Conservation (phyloP, 2,797 vertebrate genomes). For the Neostethus bicornis region DNA sequence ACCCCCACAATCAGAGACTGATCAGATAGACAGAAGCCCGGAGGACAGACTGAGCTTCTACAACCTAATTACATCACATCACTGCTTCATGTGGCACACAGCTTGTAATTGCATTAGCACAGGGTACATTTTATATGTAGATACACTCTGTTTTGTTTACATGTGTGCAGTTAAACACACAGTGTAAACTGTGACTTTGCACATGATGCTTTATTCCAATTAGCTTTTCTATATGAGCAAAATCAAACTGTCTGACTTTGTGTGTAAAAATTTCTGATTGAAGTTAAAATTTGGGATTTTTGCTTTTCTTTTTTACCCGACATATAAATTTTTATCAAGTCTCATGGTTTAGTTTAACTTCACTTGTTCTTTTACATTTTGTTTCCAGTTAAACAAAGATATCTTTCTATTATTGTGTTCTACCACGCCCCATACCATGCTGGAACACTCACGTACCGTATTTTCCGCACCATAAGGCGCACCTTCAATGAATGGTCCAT, state of each 20-base stretch:
- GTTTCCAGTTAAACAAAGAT: too few relatives aligned
- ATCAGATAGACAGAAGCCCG: slow-evolving; percentile 76
- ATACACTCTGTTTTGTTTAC: slow-evolving; percentile 45
- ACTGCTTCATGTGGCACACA: slow-evolving; percentile 66
- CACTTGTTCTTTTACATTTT: too few relatives aligned
- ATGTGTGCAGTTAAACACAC: background rate
- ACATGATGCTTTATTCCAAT: slow-evolving; percentile 19
- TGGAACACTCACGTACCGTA: too few relatives aligned
- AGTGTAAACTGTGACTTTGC: slow-evolving; percentile 16
- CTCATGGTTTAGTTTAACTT: too few relatives aligned
- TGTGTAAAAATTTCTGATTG: slow-evolving; percentile 44
- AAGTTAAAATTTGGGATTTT: background rate
- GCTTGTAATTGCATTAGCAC: slow-evolving; percentile 73
- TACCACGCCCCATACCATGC: too few relatives aligned
- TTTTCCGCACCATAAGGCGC: too few relatives aligned
- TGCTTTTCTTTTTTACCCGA: background rate
- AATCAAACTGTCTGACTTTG: slow-evolving; percentile 23
- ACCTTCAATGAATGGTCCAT: too few relatives aligned
- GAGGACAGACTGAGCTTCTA: slow-evolving; percentile 73
- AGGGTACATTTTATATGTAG: slow-evolving; percentile 61
- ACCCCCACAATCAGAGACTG: slow-evolving; percentile 68
- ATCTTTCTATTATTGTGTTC: too few relatives aligned
- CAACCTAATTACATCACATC: slow-evolving; percentile 78
- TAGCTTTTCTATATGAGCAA: slow-evolving; percentile 10
- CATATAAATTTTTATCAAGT: too few relatives aligned